Evolutionary conservation across 2,113 vertebrate species (phyloP), one percentile per base, ranked within the genome.

Genomic region (Megaceryle torquata): DNA sequence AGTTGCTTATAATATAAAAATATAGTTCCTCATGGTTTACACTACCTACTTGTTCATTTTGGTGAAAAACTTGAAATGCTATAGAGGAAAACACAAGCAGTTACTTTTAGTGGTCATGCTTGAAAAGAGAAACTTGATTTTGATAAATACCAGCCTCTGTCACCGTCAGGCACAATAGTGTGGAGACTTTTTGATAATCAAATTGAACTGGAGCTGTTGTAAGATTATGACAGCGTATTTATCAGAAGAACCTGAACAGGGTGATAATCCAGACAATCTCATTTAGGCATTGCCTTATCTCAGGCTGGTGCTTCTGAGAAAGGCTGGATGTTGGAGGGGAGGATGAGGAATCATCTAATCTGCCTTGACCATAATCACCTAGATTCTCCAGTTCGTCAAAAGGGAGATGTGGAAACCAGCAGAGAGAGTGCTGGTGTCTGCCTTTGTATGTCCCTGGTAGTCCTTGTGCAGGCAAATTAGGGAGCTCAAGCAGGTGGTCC

Each of bases 401-500:
- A 91, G 2, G 6, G n/a, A 81, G 50, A 81, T 0, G 0, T 43
- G 56, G 65, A 91, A 93, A 60, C 2, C 2, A 2, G 6, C 20
- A 69, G 29, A 39, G 41, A 48, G 15, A 21, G 11, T 50, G 14
- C 3, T 0, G 0, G 2, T 56, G 29, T 39, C 43, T 53, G 1
- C 29, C 46, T 70, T 3, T 1, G 5, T 48, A 19, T 0, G 0
- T 86, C 46, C 26, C 18, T 72, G 14, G 5, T 74, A 53, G 6
- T 44, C 33, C 51, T 46, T 39, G 5, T 56, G 19, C 18, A 39
- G 50, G 29, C 5, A 83, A 2, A 5, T 61, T 5, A 3, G 4
- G 28, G n/a, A 37, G 6, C 28, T 91, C 56, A 79, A 44, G n/a
- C 68, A 9, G 13, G 10, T 54, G 51, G 39, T 87, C 31, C 46